Base-by-base conservation (phyloP, 1,140 invertebrate genomes). In the Neodiprion pinetum region DNA sequence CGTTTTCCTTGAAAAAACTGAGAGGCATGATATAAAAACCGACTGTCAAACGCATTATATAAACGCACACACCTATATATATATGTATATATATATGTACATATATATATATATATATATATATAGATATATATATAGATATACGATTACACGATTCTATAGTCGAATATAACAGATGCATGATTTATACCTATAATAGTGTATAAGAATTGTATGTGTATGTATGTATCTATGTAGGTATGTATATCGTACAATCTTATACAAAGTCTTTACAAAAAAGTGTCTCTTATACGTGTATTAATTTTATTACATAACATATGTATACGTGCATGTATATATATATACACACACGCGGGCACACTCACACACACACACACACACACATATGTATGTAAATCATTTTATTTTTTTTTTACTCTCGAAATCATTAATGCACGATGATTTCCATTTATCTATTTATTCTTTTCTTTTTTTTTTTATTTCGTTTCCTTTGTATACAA, bases 371-470 rank as follows among this genome's bases (percentile, higher is more conserved):
- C 50, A 40, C 11, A 67, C 72, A 71, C 72, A 77, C 69, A 78
- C 70, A 77, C 74, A 68, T 74, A 28, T 69, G 75, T 73, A 40
- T 40, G 0, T 40, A 40, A 40, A 40, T 28, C 5, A 28, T 40
- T 40, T 40, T 40, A 40, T 40, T 40, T 40, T 40, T 3, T 40
- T 40, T 79, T 78, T 83, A 84, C 82, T 83, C 82, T 84, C 80
- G 83, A 84, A 84, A 81, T 84, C 81, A 77, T 82, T 81, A 80
- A 73, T 78, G 80, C 81, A 83, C 83, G 84, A 80, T 77, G 78
- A 80, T 74, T 81, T 75, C 77, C 80, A 81, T 78, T 76, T 76
- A 78, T 75, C 72, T 75, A 77, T 79, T 73, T 53, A 70, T 23
- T 74, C 12, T 72, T 74, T 47, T 76, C 74, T 71, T 74, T 75